Evolutionary conservation across 2,113 vertebrate genomes (phyloP).

Genomic region (Cyphomyrus plagiostoma): DNA sequence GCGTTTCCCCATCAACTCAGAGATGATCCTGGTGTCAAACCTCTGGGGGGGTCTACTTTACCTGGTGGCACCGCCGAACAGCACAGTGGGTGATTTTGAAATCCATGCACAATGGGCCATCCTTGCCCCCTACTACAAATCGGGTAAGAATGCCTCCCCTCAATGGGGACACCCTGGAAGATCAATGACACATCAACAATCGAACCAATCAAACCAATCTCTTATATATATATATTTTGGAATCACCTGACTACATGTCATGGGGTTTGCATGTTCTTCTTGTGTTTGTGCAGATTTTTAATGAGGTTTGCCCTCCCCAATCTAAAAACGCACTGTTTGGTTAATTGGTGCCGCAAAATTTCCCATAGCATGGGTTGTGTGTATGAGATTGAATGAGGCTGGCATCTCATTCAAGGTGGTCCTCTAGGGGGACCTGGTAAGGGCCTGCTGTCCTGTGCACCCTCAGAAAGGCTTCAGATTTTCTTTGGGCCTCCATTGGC

Average conservation of each 20-base stretch:
- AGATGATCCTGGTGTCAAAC: slow-evolving; percentile 51
- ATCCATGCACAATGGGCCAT: slow-evolving; percentile 50
- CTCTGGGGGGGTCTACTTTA: slow-evolving; percentile 64
- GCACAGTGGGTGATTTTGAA: slow-evolving; percentile 35
- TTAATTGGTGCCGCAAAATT: background rate
- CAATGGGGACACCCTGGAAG: background rate
- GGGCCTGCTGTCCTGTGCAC: background rate
- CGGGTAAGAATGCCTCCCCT: slow-evolving; percentile 42
- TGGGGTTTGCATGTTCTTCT: background rate
- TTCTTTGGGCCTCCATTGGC: background rate
- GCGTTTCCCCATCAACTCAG: slow-evolving; percentile 39
- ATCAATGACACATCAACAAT: background rate
- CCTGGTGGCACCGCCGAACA: slow-evolving; percentile 51
- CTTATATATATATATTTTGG: background rate
- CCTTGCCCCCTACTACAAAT: slow-evolving; percentile 60
- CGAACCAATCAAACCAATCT: background rate
- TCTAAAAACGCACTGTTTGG: background rate
- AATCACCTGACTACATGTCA: background rate
- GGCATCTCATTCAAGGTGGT: background rate
- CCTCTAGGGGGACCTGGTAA: background rate
- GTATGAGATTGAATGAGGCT: background rate
- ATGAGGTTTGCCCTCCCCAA: background rate
- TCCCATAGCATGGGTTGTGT: background rate
- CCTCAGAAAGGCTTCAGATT: background rate
- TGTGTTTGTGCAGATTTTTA: background rate